Evolutionary conservation across 2,797 vertebrate species (phyloP).

Genomic region (Heteromormyrus szaboi): DNA sequence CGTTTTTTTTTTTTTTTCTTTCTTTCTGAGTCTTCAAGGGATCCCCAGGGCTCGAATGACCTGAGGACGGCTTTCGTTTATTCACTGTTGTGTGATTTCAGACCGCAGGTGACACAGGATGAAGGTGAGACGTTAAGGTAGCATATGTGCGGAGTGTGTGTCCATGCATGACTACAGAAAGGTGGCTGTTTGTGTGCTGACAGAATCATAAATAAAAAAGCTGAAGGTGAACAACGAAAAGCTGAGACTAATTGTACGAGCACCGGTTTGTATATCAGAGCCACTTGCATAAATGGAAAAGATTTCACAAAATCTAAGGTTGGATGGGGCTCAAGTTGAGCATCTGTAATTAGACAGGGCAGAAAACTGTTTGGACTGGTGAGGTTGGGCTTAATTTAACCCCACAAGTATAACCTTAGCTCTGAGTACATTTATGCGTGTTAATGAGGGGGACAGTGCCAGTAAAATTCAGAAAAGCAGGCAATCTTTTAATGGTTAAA

Average conservation of each 20-base stretch:
- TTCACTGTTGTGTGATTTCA: neutral
- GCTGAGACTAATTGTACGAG: neutral
- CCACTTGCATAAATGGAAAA: neutral
- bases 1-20: neutral
- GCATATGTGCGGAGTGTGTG: neutral
- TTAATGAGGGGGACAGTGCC: neutral
- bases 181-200: neutral
- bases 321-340: neutral
- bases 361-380: neutral
- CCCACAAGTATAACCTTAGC: neutral
- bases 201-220: neutral
- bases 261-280: too few species aligned
- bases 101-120: neutral
- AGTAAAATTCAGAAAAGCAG: neutral
- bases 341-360: neutral
- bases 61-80: neutral
- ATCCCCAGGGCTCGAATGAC: neutral
- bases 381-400: neutral
- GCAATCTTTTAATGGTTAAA: neutral
- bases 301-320: neutral
- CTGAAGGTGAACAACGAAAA: neutral
- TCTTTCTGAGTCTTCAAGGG: neutral
- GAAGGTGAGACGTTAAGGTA: neutral
- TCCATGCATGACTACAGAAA: neutral
- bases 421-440: neutral